A percentile compares a stretch with the other conserved stretches of the same genome.
Conservation (phyloP, 2,113 vertebrate genomes). For the Dipodomys merriami region DNA sequence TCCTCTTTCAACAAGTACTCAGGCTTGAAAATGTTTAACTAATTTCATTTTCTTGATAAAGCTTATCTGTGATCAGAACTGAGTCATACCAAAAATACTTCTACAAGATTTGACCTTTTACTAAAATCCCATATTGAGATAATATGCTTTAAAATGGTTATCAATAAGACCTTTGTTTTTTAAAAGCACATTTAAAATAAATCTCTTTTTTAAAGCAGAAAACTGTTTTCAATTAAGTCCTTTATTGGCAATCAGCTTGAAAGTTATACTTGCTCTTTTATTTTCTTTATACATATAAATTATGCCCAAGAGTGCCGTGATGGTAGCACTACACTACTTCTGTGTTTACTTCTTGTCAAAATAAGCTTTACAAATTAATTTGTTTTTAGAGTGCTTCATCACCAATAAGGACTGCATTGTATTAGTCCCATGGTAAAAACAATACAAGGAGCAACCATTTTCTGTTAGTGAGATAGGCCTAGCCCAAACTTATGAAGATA, state of each 20-base stretch:
- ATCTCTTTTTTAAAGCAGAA: constrained; percentile 86
- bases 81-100: constrained; percentile 89
- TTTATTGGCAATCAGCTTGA: constrained; percentile 83
- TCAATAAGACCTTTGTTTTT: constrained; percentile 87
- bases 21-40: constrained; percentile 84
- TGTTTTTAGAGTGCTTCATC: constrained; percentile 85
- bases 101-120: constrained; percentile 89
- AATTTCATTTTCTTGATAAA: constrained; percentile 86
- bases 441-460: constrained; percentile 81
- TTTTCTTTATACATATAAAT: constrained; percentile 83
- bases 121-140: constrained; percentile 87
- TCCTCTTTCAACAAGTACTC: constrained; percentile 74
- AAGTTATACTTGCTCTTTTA: constrained; percentile 83
- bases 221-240: constrained; percentile 87
- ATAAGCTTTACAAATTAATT: constrained; percentile 85
- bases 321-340: constrained; percentile 80
- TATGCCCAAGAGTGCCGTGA: constrained; percentile 83
- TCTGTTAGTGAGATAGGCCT: constrained; percentile 83
- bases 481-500: constrained; percentile 80
- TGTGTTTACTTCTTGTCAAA: constrained; percentile 86
- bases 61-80: constrained; percentile 87
- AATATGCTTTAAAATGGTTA: constrained; percentile 85
- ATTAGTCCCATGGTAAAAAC: constrained; percentile 82
- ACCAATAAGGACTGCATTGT: constrained; percentile 82
- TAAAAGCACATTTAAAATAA: constrained; percentile 85